Base-by-base conservation (phyloP, 2,797 vertebrate species). In the Mionectes olivaceus region DNA sequence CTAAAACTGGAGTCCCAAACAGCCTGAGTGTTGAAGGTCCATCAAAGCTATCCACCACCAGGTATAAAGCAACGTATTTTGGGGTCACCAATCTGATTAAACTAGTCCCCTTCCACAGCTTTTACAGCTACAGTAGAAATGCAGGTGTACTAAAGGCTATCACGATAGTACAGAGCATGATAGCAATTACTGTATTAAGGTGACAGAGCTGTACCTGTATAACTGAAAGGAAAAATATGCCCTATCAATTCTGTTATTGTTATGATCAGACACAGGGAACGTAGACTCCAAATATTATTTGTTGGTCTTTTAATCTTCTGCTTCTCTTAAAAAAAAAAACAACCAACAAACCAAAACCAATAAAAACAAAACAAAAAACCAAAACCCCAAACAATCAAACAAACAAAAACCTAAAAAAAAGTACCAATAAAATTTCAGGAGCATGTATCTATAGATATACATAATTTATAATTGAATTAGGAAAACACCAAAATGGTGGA, bases 371-470 rank as follows among this genome's bases (percentile, higher is more conserved):
- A 37, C 10, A 37, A 37, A 37, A 37, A 37, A 10, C 37, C 37
- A 37, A 37, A 37, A 35, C 35, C 35, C 35, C 35, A 35, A 35
- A 35, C 35, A 35, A 35, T 35, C 37, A 37, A 37, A 37, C 37
- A 37, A 37, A 37, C 37, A 37, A 37, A 37, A 37, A 4, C 37
- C 37, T 37, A 37, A 37, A 37, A 37, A 37, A 37, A 37, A 35
- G 35, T 25, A 30, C 3, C 14, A 75, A 21, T 60, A 43, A 75
- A 50, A 71, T 79, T 57, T 91, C 21, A 55, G 22, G 11, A 43
- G 7, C 0, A 0, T 21, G 1, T 61, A 7, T 69, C 22, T 78
- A 30, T 7, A 7, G 9, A 19, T 32, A 52, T 15, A 37, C 57
- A 19, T n/a, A 13, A 23, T 18, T 49, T 39, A 83, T 25, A 11